phyloP scores from a whole-genome alignment of 2,113 vertebrate species.

The Hystrix cristata region DNA sequence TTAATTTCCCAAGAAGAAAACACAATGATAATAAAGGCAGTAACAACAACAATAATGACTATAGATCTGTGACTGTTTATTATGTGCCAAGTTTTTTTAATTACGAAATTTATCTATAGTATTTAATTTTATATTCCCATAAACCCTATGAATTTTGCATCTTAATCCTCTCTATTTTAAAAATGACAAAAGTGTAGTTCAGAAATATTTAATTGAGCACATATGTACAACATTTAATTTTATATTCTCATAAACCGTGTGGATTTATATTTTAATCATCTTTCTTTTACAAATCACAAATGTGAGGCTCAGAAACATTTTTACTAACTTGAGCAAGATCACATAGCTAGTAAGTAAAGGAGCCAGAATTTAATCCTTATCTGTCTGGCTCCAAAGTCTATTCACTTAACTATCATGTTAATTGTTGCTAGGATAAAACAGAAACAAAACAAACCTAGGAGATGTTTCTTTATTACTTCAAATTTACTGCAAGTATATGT shows the following conservation, averaged over 20 bases:
- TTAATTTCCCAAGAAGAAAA: neutral
- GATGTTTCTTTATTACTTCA: conserved; percentile 58
- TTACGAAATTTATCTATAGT: neutral
- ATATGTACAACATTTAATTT: neutral
- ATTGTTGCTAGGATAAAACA: conserved; percentile 74
- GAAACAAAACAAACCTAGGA: conserved; percentile 67
- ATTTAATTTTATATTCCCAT: conserved; percentile 34
- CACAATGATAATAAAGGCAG: neutral
- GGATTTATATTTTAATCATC: conserved; percentile 36
- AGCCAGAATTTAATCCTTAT: conserved; percentile 54
- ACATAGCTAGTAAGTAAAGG: neutral
- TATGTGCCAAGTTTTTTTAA: neutral
- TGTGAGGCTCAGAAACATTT: conserved; percentile 3
- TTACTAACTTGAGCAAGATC: conserved; percentile 8
- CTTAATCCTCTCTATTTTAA: conserved; percentile 29
- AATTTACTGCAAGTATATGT: conserved; percentile 44
- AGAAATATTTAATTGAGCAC: neutral
- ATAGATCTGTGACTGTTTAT: neutral
- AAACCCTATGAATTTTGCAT: conserved; percentile 26
- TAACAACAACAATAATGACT: neutral
- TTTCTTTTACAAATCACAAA: conserved; percentile 33
- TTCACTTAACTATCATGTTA: conserved; percentile 64
- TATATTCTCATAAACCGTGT: conserved; percentile 16
- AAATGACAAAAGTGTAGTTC: conserved; percentile 36
- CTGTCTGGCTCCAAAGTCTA: conserved; percentile 41